Percentiles rank a stretch among this genome's conserved stretches.
These are phyloP conservation scores for Myotis yumanensis DNA, from an alignment of 2,113 vertebrate species.

Conservation along the genomic window DNA sequence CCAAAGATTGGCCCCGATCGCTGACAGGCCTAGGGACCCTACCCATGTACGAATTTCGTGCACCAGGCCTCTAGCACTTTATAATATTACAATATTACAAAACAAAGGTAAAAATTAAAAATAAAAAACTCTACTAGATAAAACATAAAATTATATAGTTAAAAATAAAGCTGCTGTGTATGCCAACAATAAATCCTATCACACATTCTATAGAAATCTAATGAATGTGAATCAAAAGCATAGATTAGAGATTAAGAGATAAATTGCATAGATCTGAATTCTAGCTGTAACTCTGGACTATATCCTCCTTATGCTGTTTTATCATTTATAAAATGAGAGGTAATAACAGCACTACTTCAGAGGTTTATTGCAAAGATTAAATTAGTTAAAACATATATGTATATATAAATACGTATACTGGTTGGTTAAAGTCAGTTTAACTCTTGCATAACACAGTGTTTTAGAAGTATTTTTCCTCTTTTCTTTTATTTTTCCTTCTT, in stretches of 20 bases:
- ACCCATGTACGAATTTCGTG: no score
- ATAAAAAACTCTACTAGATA: constrained; percentile 29
- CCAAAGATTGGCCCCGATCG: no score
- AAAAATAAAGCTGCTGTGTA: not conserved
- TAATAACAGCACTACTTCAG: not conserved
- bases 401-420: no score
- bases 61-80: not conserved
- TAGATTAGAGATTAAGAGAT: not conserved
- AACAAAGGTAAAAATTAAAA: constrained; percentile 12
- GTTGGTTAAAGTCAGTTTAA: not conserved
- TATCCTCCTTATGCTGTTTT: not conserved
- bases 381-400: not conserved
- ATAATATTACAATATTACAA: not conserved
- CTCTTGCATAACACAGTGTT: not conserved
- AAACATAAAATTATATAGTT: constrained; percentile 33
- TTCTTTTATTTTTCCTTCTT: not conserved
- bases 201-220: not conserved
- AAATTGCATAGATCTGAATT: not conserved
- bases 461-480: not conserved
- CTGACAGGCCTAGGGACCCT: no score
- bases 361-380: not conserved
- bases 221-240: not conserved
- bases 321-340: not conserved
- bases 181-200: constrained; percentile 3
- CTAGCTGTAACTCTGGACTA: not conserved